Conservation (phyloP, 2,113 vertebrate species). For the Pontoporia blainvillei region DNA sequence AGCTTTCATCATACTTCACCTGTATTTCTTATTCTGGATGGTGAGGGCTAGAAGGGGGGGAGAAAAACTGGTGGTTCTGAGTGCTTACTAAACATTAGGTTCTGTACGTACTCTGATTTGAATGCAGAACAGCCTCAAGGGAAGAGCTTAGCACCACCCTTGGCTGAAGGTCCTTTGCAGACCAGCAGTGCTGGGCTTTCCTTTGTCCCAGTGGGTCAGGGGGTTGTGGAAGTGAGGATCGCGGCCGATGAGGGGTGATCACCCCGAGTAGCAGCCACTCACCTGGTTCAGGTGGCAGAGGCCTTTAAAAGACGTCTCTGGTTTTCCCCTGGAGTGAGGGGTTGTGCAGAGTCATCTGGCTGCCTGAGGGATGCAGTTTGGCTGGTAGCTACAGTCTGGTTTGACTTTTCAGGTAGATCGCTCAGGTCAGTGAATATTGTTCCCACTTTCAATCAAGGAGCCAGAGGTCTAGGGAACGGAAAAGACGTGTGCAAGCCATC, state of each 20-base stretch:
- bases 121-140: not conserved
- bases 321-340: not conserved
- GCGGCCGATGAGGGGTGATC: not conserved
- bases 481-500: not conserved
- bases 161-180: not conserved
- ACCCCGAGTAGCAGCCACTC: fast-evolving
- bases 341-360: fast-evolving
- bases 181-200: fast-evolving
- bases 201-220: fast-evolving
- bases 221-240: not conserved
- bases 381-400: not conserved
- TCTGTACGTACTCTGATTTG: not conserved
- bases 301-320: not conserved
- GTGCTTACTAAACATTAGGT: not conserved
- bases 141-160: not conserved
- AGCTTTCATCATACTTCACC: not conserved
- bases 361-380: not conserved
- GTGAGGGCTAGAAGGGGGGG: not conserved
- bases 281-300: not conserved
- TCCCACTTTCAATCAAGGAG: not conserved
- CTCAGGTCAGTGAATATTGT: not conserved
- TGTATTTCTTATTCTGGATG: not conserved
- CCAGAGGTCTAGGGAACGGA: not conserved
- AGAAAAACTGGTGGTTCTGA: not conserved
- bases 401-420: not conserved